Evolutionary conservation across 2,113 vertebrate species (phyloP).

Genomic region (Ia io): DNA sequence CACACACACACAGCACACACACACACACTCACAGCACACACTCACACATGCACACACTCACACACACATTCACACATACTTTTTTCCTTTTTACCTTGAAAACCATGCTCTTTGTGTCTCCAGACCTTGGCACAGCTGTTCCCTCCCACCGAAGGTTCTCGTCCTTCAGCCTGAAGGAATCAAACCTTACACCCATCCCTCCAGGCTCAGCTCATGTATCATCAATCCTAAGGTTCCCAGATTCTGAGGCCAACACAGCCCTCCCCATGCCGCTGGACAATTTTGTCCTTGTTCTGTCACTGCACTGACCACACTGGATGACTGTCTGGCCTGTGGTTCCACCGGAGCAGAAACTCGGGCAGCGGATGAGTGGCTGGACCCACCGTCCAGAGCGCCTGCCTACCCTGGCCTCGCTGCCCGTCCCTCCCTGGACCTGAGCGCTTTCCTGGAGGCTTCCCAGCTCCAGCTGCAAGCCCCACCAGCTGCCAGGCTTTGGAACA

Average conservation of each 20-base stretch:
- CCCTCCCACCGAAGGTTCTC: not conserved
- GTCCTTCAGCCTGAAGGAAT: not conserved
- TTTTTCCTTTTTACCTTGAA: not conserved
- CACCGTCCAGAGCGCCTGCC: not conserved
- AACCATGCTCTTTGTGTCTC: not conserved
- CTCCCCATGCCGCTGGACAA: rapidly evolving
- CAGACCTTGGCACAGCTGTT: not conserved
- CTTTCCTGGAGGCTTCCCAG: not conserved
- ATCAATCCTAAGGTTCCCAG: not conserved
- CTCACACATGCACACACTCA: not conserved
- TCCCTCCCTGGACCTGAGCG: not conserved
- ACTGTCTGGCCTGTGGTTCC: not conserved
- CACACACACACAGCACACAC: not conserved
- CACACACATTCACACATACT: not conserved
- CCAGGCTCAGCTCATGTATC: not conserved
- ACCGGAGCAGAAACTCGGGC: not conserved
- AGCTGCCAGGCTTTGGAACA: not conserved
- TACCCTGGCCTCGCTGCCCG: not conserved
- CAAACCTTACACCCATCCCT: not conserved
- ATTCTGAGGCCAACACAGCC: not conserved
- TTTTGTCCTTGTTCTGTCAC: too few species aligned
- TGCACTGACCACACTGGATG: not conserved
- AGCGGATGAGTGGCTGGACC: not conserved
- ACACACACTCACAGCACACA: too few species aligned
- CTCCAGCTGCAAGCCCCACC: not conserved